phyloP scores from a whole-genome alignment of 2,113 vertebrate species.

The Actinemys pallida region DNA sequence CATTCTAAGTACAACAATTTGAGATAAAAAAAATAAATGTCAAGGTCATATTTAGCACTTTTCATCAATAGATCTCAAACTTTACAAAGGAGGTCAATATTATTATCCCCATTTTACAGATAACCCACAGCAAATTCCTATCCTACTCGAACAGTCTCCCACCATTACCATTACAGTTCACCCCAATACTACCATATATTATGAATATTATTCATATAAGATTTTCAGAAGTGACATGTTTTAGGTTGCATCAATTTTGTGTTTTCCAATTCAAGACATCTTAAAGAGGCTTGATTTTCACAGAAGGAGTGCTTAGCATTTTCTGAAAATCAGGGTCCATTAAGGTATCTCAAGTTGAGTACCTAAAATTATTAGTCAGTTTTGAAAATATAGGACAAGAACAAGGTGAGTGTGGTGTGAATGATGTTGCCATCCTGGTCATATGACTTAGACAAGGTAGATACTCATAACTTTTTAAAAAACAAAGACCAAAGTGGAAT shows the following conservation, averaged over 20 bases:
- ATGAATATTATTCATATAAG: neutral
- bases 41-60: neutral
- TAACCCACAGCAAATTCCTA: neutral
- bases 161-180: neutral
- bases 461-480: slow-evolving; percentile 26
- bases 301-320: neutral
- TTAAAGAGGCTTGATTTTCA: neutral
- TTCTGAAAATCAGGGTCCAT: neutral
- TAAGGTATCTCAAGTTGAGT: neutral
- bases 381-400: neutral
- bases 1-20: neutral
- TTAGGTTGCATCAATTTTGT: neutral
- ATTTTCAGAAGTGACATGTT: neutral
- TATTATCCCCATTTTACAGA: neutral
- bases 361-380: neutral
- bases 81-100: neutral
- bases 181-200: neutral
- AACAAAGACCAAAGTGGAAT: neutral
- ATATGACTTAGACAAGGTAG: slow-evolving; percentile 58
- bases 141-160: neutral
- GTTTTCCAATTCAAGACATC: neutral
- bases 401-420: neutral
- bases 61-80: neutral
- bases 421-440: slow-evolving; percentile 48
- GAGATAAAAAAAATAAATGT: neutral